phyloP scores from a whole-genome alignment of 2,113 vertebrate genomes.

The Cinclus cinclus region DNA sequence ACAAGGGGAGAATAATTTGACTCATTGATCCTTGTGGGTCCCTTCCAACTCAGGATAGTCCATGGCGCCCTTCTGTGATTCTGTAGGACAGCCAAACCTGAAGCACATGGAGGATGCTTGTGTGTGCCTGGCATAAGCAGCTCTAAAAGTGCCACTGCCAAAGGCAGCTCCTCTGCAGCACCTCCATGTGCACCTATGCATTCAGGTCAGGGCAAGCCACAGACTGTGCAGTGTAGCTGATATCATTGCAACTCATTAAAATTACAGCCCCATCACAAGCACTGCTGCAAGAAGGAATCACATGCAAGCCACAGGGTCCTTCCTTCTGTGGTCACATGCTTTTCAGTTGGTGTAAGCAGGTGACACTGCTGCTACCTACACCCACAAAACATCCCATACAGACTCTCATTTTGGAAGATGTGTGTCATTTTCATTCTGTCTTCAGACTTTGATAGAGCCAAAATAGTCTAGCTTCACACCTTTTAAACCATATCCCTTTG shows the following conservation, averaged over 20 bases:
- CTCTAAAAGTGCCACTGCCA: neutral
- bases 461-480: neutral
- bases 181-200: neutral
- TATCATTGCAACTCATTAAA: neutral
- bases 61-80: neutral
- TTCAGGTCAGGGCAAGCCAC: neutral
- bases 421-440: neutral
- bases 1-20: neutral
- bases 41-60: neutral
- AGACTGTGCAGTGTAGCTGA: neutral
- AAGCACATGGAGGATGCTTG: neutral
- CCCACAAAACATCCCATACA: neutral
- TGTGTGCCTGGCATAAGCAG: neutral
- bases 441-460: neutral
- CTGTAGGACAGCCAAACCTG: neutral
- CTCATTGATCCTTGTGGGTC: too few relatives aligned
- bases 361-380: neutral
- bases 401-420: neutral
- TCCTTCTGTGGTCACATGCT: neutral
- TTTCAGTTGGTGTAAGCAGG: neutral
- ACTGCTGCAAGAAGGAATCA: neutral
- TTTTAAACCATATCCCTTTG: neutral
- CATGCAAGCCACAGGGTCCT: accelerated
- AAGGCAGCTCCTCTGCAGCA: neutral
- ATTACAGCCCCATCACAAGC: neutral